phyloP scores from a whole-genome alignment of 2,888 invertebrate species.

The Hirtodrosophila trivittata region DNA sequence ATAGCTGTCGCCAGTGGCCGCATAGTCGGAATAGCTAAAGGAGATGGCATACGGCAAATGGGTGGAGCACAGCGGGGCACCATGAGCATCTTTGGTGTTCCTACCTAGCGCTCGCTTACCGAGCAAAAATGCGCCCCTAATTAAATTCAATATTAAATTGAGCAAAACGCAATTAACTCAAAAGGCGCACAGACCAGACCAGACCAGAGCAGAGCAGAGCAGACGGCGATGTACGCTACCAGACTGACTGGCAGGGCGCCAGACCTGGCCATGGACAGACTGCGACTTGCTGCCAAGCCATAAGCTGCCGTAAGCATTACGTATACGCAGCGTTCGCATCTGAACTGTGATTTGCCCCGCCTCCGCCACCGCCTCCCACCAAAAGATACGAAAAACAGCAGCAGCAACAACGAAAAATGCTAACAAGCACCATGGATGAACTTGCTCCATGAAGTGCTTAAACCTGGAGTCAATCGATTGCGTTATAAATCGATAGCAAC shows the following conservation, averaged over 20 bases:
- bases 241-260: slow-evolving; percentile 30
- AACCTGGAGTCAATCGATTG: too few species aligned
- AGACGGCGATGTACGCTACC: slow-evolving; percentile 6
- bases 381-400: background rate
- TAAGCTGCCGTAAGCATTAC: slow-evolving; percentile 28
- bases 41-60: background rate
- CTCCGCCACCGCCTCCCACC: background rate
- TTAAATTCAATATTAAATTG: slow-evolving; percentile 81
- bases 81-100: slow-evolving; percentile 3
- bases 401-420: slow-evolving; percentile 6
- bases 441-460: background rate
- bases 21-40: slow-evolving; percentile 45
- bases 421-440: background rate
- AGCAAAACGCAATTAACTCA: slow-evolving; percentile 81
- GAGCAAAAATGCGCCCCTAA: slow-evolving; percentile 75
- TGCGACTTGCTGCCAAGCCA: slow-evolving; percentile 5
- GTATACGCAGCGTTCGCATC: slow-evolving; percentile 39
- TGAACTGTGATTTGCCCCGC: slow-evolving; percentile 40
- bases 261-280: slow-evolving; percentile 17
- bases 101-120: slow-evolving; percentile 53
- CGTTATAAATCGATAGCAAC: too few species aligned
- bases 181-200: slow-evolving; percentile 56
- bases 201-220: slow-evolving; percentile 29
- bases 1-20: slow-evolving; percentile 10
- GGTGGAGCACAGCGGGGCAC: background rate